Base-by-base conservation (phyloP, 2,888 invertebrate species). In the Fabriciana adippe region DNA sequence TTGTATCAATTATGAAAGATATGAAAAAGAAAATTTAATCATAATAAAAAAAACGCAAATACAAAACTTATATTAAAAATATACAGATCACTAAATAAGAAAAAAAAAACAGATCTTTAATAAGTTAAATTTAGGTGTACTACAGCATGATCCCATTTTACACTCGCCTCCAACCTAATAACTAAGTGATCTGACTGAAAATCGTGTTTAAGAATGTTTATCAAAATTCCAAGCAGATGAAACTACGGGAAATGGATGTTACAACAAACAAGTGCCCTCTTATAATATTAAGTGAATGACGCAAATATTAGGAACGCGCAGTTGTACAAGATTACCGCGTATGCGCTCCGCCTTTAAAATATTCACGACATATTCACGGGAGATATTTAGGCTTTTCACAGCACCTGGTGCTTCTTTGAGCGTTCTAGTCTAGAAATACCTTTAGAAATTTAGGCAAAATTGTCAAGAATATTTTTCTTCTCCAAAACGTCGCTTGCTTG, bases 301-400 rank as follows among this genome's bases (percentile, higher is more conserved):
- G 51, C 45, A 54, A 51, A n/a, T 18, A 15, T 26, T 31, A 50
- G 16, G 31, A 50, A 35, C 26, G 45, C 47, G 16, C 57, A 51
- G 15, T 55, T 60, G 60, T 54, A 66, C 31, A 47, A 63, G 48
- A 59, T 65, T 69, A 67, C 53, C 48, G 50, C 55, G 31, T 56
- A 61, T 59, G 51, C 21, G 31, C 62, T n/a, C 51, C 41, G 55
- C 67, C 50, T 70, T 65, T 71, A 69, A 71, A 67, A 67, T 69
- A 69, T 71, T 66, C 66, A 68, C 60, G 61, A 60, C 63, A 66
- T 68, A 68, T 68, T 71, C 68, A 56, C 64, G 56, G 57, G 55
- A 71, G 69, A 64, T 69, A 71, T 71, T 71, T 69, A 64, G 69
- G 69, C 65, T 69, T 71, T 71, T 67, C 67, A 65, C 41, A 69